These are phyloP conservation scores for Plebejus melissa DNA, from an alignment of 2,888 invertebrate species.

Conservation along the genomic window DNA sequence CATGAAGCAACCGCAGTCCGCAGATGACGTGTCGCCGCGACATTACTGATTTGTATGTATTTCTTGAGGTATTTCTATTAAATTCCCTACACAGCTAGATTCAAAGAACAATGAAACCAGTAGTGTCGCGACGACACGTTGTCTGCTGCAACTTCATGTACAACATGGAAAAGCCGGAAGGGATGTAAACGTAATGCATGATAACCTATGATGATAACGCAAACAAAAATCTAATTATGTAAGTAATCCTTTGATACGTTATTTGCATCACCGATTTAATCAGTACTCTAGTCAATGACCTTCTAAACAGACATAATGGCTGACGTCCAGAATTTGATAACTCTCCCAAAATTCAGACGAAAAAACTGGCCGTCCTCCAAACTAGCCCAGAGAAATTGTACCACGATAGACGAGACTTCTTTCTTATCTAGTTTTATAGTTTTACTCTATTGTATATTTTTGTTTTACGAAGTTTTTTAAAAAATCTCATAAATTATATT, in stretches of 20 bases:
- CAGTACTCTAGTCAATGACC: slow-evolving; percentile 49
- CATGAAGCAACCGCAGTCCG: no score
- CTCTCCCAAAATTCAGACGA: slow-evolving; percentile 51
- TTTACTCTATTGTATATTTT: slow-evolving; percentile 10
- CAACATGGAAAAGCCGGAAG: no score
- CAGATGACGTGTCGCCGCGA: no score
- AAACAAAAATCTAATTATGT: not conserved
- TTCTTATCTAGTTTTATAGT: not conserved
- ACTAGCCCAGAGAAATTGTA: slow-evolving; percentile 30
- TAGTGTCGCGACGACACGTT: no score
- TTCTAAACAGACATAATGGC: slow-evolving; percentile 53
- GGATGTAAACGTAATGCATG: no score
- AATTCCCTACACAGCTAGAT: no score
- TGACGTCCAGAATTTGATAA: slow-evolving; percentile 51
- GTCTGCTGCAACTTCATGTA: no score
- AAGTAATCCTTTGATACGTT: slow-evolving; percentile 15
- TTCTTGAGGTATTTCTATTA: no score
- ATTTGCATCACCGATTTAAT: slow-evolving; percentile 19
- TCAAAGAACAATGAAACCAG: no score
- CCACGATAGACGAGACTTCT: slow-evolving; percentile 12
- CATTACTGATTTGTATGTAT: no score
- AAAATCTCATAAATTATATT: not conserved
- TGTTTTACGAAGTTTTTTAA: not conserved
- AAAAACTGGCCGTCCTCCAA: slow-evolving; percentile 57
- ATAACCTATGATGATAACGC: no score